Base-by-base conservation (phyloP, 2,888 invertebrate genomes). In the Sericinus montela region DNA sequence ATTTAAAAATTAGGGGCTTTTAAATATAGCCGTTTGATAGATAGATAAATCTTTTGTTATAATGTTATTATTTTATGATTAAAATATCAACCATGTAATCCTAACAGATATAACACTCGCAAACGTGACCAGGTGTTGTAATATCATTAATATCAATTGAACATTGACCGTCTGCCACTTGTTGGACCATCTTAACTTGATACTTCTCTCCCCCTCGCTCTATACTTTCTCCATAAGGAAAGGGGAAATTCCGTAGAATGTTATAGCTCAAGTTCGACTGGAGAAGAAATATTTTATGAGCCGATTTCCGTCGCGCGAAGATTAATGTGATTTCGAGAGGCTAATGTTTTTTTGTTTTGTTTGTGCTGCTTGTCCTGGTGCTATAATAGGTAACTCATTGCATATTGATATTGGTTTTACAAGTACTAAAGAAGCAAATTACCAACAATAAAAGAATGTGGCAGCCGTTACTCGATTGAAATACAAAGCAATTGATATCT, bases 131-230 rank as follows among this genome's bases (percentile, higher is more conserved):
- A 87, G 87, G 87, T 87, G 87, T 75, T 72, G 67, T 71, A 66
- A 64, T 59, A 65, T 74, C 82, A 83, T 87, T 86, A 83, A 86
- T 87, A 85, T 86, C 87, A 86, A 87, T 87, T 83, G 84, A 76
- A 71, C 75, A 75, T 59, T 82, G 81, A 76, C 87, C 82, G 75
- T 77, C 70, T 71, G 72, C 66, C 71, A 67, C 65, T 63, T 57
- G 48, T 43, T 51, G 53, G 29, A 50, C 83, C 79, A 73, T 41
- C 48, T 11, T 60, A 75, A 54, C 50, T 19, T 54, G 80, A 71
- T 53, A 72, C 56, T 6, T 64, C 58, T 36, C 60, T 50, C 68
- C 70, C 66, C 60, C 55, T 53, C 36, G 44, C 25, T 36, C 43
- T 39, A 46, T 56, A 59, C 56, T 56, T 45, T 45, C 30, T 52